phyloP scores from a whole-genome alignment of 2,113 vertebrate genomes.

The Pseudolaguvia tuberculata region DNA sequence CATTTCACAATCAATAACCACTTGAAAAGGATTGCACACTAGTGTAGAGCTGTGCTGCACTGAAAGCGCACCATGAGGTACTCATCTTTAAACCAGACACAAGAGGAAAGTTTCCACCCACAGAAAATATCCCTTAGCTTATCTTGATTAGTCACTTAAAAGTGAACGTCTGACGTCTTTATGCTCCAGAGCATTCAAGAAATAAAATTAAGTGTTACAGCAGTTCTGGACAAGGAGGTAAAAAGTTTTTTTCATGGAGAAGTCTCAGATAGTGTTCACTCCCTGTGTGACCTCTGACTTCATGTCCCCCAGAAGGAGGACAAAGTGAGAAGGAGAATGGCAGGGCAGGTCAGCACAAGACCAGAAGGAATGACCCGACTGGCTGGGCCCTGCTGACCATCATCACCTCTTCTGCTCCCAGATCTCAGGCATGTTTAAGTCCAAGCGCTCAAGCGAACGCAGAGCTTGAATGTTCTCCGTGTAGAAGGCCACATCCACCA shows the following conservation, averaged over 20 bases:
- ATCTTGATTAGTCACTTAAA: conserved; percentile 32
- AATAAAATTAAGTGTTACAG: background rate
- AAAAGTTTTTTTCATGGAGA: background rate
- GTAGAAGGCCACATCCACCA: conserved; percentile 96
- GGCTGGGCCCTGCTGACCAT: conserved; percentile 46
- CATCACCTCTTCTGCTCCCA: conserved; percentile 99
- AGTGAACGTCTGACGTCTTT: conserved; percentile 13
- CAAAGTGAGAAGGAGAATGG: background rate
- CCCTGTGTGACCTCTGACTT: conserved; percentile 4
- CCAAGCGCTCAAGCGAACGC: conserved; percentile 84
- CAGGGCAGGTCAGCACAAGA: background rate
- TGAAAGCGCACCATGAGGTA: conserved; percentile 37
- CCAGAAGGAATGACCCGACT: conserved; percentile 15
- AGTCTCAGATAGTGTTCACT: conserved; percentile 3
- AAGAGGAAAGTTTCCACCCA: conserved; percentile 26
- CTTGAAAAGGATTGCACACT: conserved; percentile 36
- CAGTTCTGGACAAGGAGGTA: conserved; percentile 44
- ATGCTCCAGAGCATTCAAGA: background rate
- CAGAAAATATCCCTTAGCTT: conserved; percentile 13
- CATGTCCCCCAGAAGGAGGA: conserved; percentile 21
- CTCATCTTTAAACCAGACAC: conserved; percentile 21
- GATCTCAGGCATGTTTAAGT: conserved; percentile 94
- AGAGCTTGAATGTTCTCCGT: conserved; percentile 90
- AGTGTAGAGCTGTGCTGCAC: conserved; percentile 26
- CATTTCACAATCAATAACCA: conserved; percentile 1